Percentiles rank a stretch among this genome's conserved stretches.
Conservation (phyloP, 2,113 vertebrate genomes). For the Urocitellus parryii region DNA sequence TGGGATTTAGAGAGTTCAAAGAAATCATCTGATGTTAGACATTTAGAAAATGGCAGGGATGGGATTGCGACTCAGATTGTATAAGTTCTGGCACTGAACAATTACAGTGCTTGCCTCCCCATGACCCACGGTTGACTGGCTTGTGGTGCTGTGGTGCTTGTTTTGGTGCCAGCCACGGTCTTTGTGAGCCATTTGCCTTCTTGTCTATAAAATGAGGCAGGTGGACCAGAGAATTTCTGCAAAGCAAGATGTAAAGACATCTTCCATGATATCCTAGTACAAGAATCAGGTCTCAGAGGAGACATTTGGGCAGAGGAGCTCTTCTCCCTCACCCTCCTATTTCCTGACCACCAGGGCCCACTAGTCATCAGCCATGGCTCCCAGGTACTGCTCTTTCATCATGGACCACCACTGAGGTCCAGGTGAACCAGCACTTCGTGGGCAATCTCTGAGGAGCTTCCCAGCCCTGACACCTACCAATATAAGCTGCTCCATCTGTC, state of each 20-base stretch:
- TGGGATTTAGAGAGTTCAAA: background rate
- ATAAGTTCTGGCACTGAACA: no score
- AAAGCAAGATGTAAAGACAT: background rate
- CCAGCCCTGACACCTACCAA: slow-evolving; percentile 89
- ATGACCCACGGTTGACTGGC: accelerated
- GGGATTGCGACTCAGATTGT: background rate
- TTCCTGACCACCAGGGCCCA: background rate
- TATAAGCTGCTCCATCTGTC: slow-evolving; percentile 94
- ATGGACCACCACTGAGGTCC: accelerated
- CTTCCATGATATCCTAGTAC: accelerated
- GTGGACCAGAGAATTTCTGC: background rate
- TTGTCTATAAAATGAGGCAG: background rate
- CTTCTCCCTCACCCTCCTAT: background rate
- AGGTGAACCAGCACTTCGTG: background rate
- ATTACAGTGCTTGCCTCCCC: accelerated
- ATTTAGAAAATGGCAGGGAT: background rate
- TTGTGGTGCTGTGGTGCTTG: background rate
- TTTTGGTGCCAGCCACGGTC: no score
- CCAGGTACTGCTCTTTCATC: background rate
- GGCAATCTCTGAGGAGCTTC: background rate
- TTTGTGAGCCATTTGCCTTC: background rate
- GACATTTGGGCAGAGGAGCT: background rate
- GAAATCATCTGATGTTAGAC: background rate
- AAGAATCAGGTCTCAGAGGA: background rate
- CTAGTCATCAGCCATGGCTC: background rate